Conservation (phyloP, 2,888 invertebrate species). For the Carabus problematicus region DNA sequence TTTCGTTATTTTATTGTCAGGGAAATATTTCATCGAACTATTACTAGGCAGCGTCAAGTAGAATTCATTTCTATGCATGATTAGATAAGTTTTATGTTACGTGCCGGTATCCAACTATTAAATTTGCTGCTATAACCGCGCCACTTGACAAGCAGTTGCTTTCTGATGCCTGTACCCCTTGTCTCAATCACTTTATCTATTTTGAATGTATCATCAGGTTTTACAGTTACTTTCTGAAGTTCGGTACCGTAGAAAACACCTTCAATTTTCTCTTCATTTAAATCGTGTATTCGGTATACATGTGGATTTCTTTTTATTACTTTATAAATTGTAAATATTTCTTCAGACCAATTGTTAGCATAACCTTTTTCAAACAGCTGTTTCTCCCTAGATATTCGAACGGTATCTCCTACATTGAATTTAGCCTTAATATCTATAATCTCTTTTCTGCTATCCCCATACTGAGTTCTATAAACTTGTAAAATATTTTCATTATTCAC, state of each 20-base stretch:
- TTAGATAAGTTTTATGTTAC: slow-evolving; percentile 4
- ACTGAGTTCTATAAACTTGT: neutral
- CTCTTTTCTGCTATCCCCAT: neutral
- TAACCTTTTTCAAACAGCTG: slow-evolving; percentile 47
- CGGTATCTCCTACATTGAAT: neutral
- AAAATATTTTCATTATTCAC: slow-evolving; percentile 12
- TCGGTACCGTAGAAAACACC: slow-evolving; percentile 48
- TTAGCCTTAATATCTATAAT: neutral
- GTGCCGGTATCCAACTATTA: too few relatives aligned
- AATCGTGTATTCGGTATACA: slow-evolving; percentile 48
- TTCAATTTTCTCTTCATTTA: slow-evolving; percentile 45
- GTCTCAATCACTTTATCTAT: too few relatives aligned
- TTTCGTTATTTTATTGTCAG: slow-evolving; percentile 47
- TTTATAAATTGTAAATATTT: slow-evolving; percentile 47
- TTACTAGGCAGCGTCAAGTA: slow-evolving; percentile 46
- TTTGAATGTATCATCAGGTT: too few relatives aligned
- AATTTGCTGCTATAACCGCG: too few relatives aligned
- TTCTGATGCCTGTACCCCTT: too few relatives aligned
- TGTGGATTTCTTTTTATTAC: slow-evolving; percentile 44
- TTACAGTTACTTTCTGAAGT: slow-evolving; percentile 44
- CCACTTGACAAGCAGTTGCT: too few relatives aligned
- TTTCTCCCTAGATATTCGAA: slow-evolving; percentile 41
- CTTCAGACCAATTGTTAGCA: slow-evolving; percentile 46
- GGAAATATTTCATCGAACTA: slow-evolving; percentile 41
- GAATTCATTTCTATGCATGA: slow-evolving; percentile 44